Base-by-base conservation (phyloP, 2,888 invertebrate genomes). In the Cancer borealis region DNA sequence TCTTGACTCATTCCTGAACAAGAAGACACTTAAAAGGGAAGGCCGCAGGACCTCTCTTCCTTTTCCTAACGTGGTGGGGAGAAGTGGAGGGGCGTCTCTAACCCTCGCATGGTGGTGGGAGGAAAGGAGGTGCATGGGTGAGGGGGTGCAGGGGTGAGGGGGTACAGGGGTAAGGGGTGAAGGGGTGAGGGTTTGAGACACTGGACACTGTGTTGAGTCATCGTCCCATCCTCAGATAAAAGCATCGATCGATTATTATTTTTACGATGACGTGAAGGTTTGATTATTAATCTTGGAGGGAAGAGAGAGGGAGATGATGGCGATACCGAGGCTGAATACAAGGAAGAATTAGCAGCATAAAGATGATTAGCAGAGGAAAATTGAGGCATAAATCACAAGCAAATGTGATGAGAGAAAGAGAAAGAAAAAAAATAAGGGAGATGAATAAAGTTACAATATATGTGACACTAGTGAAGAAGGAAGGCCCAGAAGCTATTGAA, bases 171-270 rank as follows among this genome's bases (percentile, higher is more conserved):
- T n/a, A 14, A 26, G 73, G 73, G 73, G 73, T 39, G 17, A 0
- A 84, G 5, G 84, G 30, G 30, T 30, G 17, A n/a, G 84, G 84
- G 84, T 10, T 8, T 39, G 84, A 84, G 84, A n/a, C 39, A 39
- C 84, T 84, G 84, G 84, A 84, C 84, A 39, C 84, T n/a, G 39
- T 84, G 84, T 14, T 84, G 84, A 84, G 84, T 84, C 84, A 84
- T 84, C 84, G 84, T 84, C 84, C 84, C 84, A 39, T 84, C 84
- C 39, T 84, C 39, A 84, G 84, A 73, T 84, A 39, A 84, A 84
- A 84, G 84, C 84, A 84, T 84, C 84, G 84, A 84, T 84, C 84
- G 30, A 84, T 84, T 84, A 84, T 84, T 84, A 84, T 84, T 84
- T 84, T 84, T 84, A 84, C 84, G 84, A 84, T 39, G 84, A 84